Conservation (phyloP, 2,113 vertebrate species). For the Stigmatopora argus region DNA sequence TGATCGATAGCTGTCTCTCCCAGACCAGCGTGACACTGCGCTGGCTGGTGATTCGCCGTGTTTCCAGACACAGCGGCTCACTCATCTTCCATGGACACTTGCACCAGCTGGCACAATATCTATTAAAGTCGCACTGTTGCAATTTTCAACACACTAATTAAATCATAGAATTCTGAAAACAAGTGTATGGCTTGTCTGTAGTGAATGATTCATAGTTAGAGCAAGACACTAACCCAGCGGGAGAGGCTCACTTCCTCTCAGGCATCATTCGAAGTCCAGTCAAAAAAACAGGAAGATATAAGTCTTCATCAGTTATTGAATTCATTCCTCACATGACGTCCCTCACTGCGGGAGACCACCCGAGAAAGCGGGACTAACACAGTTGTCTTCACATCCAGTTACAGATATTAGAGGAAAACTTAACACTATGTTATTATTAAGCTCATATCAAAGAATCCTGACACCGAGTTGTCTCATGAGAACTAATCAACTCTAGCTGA, state of each 20-base stretch:
- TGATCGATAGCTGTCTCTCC: slow-evolving; percentile 63
- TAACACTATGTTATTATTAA: neutral
- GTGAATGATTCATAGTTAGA: slow-evolving; percentile 15
- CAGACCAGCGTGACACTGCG: slow-evolving; percentile 21
- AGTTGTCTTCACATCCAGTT: neutral
- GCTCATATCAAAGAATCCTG: neutral
- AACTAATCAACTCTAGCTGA: neutral
- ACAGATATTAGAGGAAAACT: neutral
- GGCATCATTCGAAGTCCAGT: slow-evolving; percentile 39
- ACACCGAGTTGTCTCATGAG: neutral
- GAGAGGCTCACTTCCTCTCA: slow-evolving; percentile 32
- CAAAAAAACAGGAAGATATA: slow-evolving; percentile 34
- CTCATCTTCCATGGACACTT: slow-evolving; percentile 19
- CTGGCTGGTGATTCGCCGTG: slow-evolving; percentile 34
- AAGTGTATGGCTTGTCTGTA: neutral
- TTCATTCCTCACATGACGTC: slow-evolving; percentile 30
- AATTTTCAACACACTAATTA: too few species aligned
- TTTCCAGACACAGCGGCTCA: slow-evolving; percentile 43
- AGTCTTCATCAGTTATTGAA: slow-evolving; percentile 25
- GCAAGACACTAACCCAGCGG: slow-evolving; percentile 31
- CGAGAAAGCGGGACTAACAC: slow-evolving; percentile 3
- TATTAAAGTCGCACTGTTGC: slow-evolving; percentile 13
- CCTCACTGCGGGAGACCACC: slow-evolving; percentile 6
- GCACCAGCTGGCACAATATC: slow-evolving; percentile 28
- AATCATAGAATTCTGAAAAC: neutral